Evolutionary conservation across 2,113 vertebrate genomes (phyloP).

Genomic region (Piaya cayana): DNA sequence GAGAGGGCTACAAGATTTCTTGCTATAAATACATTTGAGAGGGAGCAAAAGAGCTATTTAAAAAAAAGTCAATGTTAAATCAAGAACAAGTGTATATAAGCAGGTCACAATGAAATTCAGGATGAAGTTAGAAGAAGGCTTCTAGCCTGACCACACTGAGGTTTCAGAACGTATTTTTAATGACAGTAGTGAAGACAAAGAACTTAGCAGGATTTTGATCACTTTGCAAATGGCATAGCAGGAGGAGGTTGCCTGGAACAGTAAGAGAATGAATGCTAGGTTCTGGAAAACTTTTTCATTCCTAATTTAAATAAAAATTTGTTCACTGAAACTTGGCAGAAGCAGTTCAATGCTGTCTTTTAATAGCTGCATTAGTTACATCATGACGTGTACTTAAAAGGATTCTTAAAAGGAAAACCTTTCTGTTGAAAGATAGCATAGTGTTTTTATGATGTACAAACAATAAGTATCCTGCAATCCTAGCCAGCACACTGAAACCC

Average conservation of each 20-base stretch:
- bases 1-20: not conserved
- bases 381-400: conserved; percentile 38
- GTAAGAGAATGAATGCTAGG: not conserved
- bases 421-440: conserved; percentile 59
- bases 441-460: conserved; percentile 52
- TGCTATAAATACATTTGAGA: not conserved
- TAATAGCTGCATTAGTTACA: conserved; percentile 36
- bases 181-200: conserved; percentile 60
- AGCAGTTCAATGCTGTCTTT: not conserved
- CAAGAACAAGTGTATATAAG: conserved; percentile 40
- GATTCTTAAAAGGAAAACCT: conserved; percentile 49
- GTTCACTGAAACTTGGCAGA: conserved; percentile 39
- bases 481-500: not conserved
- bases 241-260: conserved; percentile 48
- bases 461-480: conserved; percentile 7
- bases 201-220: conserved; percentile 28
- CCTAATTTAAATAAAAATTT: conserved; percentile 40
- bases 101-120: not conserved
- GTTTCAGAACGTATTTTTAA: conserved; percentile 49
- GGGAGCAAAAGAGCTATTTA: not conserved
- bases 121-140: not conserved
- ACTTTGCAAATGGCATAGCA: conserved; percentile 40
- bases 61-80: not conserved
- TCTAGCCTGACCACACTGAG: conserved; percentile 34
- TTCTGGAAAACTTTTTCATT: conserved; percentile 51